These are phyloP conservation scores for Drosophila jambulina DNA, from an alignment of 1,140 invertebrate genomes.

Conservation along the genomic window DNA sequence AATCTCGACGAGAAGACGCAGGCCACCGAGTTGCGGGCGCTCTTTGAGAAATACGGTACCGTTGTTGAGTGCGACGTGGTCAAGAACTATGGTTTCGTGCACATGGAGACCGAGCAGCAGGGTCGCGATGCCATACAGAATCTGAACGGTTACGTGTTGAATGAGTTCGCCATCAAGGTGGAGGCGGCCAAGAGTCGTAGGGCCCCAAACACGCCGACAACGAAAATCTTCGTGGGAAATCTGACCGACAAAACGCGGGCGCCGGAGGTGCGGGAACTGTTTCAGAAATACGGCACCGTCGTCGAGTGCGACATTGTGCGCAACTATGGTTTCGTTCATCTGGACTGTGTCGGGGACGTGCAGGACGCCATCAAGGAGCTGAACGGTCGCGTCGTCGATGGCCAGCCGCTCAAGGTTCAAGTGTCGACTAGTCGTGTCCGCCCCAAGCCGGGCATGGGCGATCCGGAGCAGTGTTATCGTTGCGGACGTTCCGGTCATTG, in stretches of 20 bases:
- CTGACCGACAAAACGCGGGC: conserved; percentile 95
- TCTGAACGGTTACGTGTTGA: conserved; percentile 94
- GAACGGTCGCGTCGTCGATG: conserved; percentile 93
- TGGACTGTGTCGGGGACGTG: conserved; percentile 92
- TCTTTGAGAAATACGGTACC: conserved; percentile 98
- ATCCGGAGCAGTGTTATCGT: conserved; percentile 96
- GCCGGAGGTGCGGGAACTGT: conserved; percentile 93
- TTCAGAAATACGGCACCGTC: conserved; percentile 94
- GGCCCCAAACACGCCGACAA: conserved; percentile 93
- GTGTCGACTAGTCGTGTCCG: conserved; percentile 95
- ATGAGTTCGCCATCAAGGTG: conserved; percentile 95
- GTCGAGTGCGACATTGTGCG: conserved; percentile 96
- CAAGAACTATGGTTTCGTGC: conserved; percentile 98
- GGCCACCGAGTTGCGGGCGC: conserved; percentile 92
- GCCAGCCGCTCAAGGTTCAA: conserved; percentile 95
- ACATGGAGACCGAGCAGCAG: conserved; percentile 97
- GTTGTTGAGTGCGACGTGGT: conserved; percentile 98
- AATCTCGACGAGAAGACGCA: conserved; percentile 96
- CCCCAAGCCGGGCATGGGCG: conserved; percentile 97
- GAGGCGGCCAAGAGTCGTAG: conserved; percentile 95
- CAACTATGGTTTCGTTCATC: conserved; percentile 96
- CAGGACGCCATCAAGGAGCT: conserved; percentile 94
- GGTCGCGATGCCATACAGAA: conserved; percentile 96
- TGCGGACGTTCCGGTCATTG: conserved; percentile 97
- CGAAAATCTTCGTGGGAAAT: conserved; percentile 96